Base-by-base conservation (phyloP, 2,888 invertebrate species). In the Agonum fuliginosum region DNA sequence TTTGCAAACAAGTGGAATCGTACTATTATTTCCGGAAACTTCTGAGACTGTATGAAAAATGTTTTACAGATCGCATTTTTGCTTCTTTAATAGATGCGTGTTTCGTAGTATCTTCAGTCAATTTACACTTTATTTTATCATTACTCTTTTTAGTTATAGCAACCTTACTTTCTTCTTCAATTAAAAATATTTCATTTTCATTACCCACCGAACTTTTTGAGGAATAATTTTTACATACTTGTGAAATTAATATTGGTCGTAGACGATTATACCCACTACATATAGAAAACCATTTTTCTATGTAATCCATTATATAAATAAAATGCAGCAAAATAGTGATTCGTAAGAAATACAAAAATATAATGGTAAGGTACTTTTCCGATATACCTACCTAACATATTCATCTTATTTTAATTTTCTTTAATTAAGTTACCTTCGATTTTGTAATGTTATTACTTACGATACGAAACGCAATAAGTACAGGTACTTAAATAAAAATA, bases 181-280 rank as follows among this genome's bases (percentile, higher is more conserved):
- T 46, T 24, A 70, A 27, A 10, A 4, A 14, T 27, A 70, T 14
- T 27, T 70, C 48, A 46, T 71, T 46, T 67, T 71, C 27, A 24
- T 62, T 27, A 3, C 41, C 62, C n/a, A n/a, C n/a, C 8, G 27
- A 12, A 37, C 22, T 4, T 71, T 62, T 62, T 71, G 41, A 1
- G 30, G 70, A 76, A 46, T 70, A 76, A 69, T 48, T 71, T 20
- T 79, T 69, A 24, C 77, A 80, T 0, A 72, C 78, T 73, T 71
- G 78, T 14, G 80, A 80, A 6, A 80, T 58, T 14, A 73, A 71
- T 46, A 78, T 58, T 1, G 80, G 75, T 48, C 65, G 69, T 62
- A 80, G 70, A 17, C 79, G 78, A 70, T 71, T 80, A 51, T 80
- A 80, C 8, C 79, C 79, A 34, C 77, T 71, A 24, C 54, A 37